Base-by-base conservation (phyloP, 2,888 invertebrate genomes). In the Nephrocerus scutellatus region DNA sequence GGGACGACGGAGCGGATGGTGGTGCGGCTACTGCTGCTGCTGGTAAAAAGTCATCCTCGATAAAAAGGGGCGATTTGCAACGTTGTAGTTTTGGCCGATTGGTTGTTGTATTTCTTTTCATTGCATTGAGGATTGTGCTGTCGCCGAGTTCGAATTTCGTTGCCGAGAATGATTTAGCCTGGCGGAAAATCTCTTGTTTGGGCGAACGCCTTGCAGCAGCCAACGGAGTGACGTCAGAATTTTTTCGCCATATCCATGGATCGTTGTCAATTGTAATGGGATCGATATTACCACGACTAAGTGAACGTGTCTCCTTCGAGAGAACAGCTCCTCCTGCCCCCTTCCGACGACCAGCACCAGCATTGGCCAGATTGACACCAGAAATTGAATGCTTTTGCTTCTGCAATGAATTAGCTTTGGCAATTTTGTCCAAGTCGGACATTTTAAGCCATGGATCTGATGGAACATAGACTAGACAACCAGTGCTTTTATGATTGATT, bases 391-490 rank as follows among this genome's bases (percentile, higher is more conserved):
- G 39, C 12, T 39, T 39, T 25, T 41, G 33, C 48, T 43, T 22
- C 37, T 44, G 46, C 38, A 45, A 18, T 15, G 48, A 46, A 4
- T 43, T 46, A 4, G 39, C 41, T 28, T 44, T 46, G n/a, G n/a
- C n/a, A 30, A 36, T 40, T 6, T 37, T 39, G 21, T 52, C 50
- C 30, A 21, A 30, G 15, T 56, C 56, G 3, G 57, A 46, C 52
- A 63, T 59, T 50, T 63, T 66, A 13, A 64, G 54, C 68, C 66
- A 68, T n/a, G 68, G 68, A 52, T 70, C 65, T 15, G 59, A 54
- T 32, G 65, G 61, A 19, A 57, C 55, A 47, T 65, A 62, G 3
- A 59, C 59, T 20, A 68, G 49, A 33, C 65, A 67, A 18, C 62
- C 61, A 4, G 62, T 61, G 40, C 64, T 66, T 37, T 56, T 57